These are phyloP conservation scores for Sinocyclocheilus anshuiensis DNA, from an alignment of 2,113 vertebrate species.

Conservation along the genomic window DNA sequence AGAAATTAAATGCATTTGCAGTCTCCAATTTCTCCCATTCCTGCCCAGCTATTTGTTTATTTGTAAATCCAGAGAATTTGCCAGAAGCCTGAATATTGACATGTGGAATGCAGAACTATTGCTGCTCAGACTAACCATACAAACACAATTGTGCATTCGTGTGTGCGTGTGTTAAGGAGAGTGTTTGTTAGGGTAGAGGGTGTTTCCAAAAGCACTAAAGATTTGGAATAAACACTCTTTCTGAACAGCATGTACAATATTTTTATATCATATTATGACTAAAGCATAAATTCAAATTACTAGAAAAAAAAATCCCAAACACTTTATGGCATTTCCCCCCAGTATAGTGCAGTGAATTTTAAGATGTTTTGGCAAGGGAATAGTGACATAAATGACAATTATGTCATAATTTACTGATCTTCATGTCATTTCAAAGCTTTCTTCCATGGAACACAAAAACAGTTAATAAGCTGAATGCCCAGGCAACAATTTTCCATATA, in stretches of 20 bases:
- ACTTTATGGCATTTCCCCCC: not conserved
- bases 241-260: not conserved
- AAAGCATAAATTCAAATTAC: not conserved
- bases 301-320: not conserved
- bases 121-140: conserved; percentile 47
- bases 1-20: conserved; percentile 37
- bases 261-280: conserved; percentile 1
- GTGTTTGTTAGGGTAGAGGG: not conserved
- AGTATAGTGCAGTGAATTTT: not conserved
- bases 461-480: too few relatives aligned
- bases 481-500: too few relatives aligned
- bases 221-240: not conserved
- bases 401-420: too few relatives aligned
- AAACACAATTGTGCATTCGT: conserved; percentile 34
- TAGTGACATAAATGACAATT: too few relatives aligned
- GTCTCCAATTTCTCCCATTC: conserved; percentile 39
- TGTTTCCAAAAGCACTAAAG: not conserved
- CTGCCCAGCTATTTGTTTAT: conserved; percentile 55
- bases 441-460: too few relatives aligned
- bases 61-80: conserved; percentile 56
- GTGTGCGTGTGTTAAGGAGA: not conserved
- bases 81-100: conserved; percentile 52
- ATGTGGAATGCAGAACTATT: conserved; percentile 57
- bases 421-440: too few relatives aligned
- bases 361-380: not conserved